Base-by-base conservation (phyloP, 2,888 invertebrate genomes). In the Ischnura elegans region DNA sequence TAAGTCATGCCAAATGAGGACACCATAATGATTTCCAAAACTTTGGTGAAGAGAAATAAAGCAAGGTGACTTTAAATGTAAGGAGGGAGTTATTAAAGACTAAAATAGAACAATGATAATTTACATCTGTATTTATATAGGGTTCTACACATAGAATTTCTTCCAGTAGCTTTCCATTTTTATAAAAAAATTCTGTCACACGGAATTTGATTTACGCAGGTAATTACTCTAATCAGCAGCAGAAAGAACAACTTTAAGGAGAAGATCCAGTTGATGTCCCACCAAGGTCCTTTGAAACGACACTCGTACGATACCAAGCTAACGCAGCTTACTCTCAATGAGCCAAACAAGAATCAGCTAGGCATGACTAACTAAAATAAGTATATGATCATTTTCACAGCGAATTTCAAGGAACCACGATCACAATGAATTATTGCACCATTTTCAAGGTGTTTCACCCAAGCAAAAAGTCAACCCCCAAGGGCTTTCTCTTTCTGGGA, bases 1-100 rank as follows among this genome's bases (percentile, higher is more conserved):
- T 16, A 94, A 61, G 42, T 87, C 43, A 36, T 76, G 76, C 29
- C 36, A 51, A 93, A 94, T n/a, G 76, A 47, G 84, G 46, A 84
- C 25, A 94, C n/a, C 43, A 47, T 45, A 76, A 36, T 36, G 90
- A 87, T 42, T 61, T 86, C 87, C 46, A 55, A 47, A 3, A 13
- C 51, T 87, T 45, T n/a, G 25, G 43, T 0, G 47, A 42, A 45
- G n/a, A n/a, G 8, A 45, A 87, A 10, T 76, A 25, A 36, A 2
- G 76, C 8, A 16, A 13, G 10, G 0, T 36, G 76, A 76, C n/a
- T 10, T 51, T 51, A 5, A 19, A 6, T n/a, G n/a, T n/a, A n/a
- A n/a, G n/a, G n/a, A n/a, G n/a, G n/a, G n/a, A n/a, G n/a, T n/a
- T n/a, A n/a, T n/a, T n/a, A n/a, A n/a, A n/a, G n/a, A n/a, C n/a